phyloP scores from a whole-genome alignment of 2,888 invertebrate species.

The Amiota mariae region DNA sequence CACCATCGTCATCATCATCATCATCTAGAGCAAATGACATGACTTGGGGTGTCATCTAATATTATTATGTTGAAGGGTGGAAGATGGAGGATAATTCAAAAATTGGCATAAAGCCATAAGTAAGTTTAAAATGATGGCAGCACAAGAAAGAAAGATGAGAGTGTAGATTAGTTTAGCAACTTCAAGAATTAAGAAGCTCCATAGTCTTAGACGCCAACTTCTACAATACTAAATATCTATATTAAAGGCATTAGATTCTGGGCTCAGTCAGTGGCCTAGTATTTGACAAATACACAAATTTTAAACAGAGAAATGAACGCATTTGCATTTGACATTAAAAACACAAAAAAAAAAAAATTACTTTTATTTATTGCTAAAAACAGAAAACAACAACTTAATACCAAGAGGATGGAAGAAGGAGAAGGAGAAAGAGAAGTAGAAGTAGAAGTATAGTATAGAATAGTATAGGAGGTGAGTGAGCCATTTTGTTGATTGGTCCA shows the following conservation, averaged over 20 bases:
- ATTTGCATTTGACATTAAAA: too few species aligned
- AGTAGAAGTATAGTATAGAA: too few species aligned
- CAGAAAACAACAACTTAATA: background rate
- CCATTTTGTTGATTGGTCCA: constrained; percentile 27
- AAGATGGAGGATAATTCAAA: background rate
- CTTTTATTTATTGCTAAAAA: background rate
- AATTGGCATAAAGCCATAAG: background rate
- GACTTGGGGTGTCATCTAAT: background rate
- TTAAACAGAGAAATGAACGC: too few species aligned
- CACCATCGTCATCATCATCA: too few species aligned
- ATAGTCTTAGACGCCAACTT: background rate
- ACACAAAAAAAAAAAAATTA: too few species aligned
- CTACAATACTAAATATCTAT: too few species aligned
- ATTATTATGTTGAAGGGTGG: too few species aligned
- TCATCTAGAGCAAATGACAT: background rate
- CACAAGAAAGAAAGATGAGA: background rate
- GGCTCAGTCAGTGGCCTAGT: too few species aligned
- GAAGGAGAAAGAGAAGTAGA: background rate
- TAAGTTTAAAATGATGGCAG: background rate
- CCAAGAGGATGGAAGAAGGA: background rate
- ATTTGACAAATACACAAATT: too few species aligned
- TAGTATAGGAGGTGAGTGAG: background rate
- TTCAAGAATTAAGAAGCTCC: background rate
- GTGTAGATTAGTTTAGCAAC: background rate
- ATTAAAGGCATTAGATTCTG: too few species aligned